Conservation (phyloP, 2,113 vertebrate species). For the Otocyon megalotis region DNA sequence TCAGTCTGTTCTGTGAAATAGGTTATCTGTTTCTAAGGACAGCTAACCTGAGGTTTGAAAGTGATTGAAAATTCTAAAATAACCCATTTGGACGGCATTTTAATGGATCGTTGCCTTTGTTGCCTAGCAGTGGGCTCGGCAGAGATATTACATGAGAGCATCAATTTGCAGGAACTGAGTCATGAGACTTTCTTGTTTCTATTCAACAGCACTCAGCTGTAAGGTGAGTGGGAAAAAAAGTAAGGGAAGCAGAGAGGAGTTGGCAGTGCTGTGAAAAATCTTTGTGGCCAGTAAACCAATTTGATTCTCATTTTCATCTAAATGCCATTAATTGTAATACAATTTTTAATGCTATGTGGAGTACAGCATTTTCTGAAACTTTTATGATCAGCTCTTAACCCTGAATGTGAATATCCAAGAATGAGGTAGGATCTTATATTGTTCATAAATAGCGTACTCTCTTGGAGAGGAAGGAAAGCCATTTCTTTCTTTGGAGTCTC, state of each 20-base stretch:
- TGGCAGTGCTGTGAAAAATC: neutral
- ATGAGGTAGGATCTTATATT: neutral
- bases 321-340: neutral
- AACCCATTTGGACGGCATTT: slow-evolving; percentile 40
- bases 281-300: neutral
- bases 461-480: neutral
- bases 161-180: slow-evolving; percentile 61
- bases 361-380: neutral
- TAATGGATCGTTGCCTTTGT: slow-evolving; percentile 70
- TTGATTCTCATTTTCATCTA: slow-evolving; percentile 48
- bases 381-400: neutral
- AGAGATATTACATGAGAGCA: slow-evolving; percentile 56
- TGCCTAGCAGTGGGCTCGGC: slow-evolving; percentile 58
- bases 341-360: neutral
- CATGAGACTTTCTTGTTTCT: slow-evolving; percentile 46
- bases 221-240: neutral
- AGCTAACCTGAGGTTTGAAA: slow-evolving; percentile 44
- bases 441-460: neutral
- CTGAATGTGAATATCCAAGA: neutral
- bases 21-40: slow-evolving; percentile 62
- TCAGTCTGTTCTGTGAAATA: neutral
- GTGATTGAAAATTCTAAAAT: slow-evolving; percentile 71
- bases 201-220: slow-evolving; percentile 14
- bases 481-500: slow-evolving; percentile 47
- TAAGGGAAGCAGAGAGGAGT: neutral